These are phyloP conservation scores for Colius striatus DNA, from an alignment of 2,113 vertebrate genomes.

Conservation along the genomic window DNA sequence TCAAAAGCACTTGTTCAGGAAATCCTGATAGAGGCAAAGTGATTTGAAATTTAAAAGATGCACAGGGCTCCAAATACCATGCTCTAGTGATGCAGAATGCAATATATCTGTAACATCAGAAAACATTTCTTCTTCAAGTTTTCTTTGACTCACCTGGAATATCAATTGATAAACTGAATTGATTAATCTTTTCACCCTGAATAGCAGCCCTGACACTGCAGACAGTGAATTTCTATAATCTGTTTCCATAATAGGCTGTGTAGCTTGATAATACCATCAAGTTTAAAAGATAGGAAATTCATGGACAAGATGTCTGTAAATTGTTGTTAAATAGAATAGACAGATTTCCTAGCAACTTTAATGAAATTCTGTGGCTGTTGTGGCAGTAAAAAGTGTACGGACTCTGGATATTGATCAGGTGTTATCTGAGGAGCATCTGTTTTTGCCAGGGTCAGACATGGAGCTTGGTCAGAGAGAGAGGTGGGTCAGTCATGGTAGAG, in stretches of 20 bases:
- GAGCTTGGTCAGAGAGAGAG: background rate
- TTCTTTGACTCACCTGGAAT: background rate
- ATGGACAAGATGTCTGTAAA: background rate
- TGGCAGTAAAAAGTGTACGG: background rate
- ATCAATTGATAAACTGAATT: background rate
- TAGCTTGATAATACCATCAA: accelerated
- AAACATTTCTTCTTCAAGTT: background rate
- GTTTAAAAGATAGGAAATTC: background rate
- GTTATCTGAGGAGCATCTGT: background rate
- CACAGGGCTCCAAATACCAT: background rate
- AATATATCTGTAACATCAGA: background rate
- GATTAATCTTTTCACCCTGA: background rate
- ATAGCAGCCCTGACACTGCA: background rate
- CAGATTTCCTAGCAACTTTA: background rate
- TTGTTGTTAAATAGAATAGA: background rate
- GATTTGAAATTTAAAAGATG: background rate
- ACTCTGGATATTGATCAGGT: background rate
- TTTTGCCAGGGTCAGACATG: background rate
- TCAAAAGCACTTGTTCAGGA: background rate
- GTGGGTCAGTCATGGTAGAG: background rate
- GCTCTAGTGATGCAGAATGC: background rate
- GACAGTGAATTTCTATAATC: background rate
- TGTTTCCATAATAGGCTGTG: background rate
- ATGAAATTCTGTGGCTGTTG: background rate
- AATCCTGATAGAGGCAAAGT: background rate